Percentiles rank a stretch among this genome's conserved stretches.
phyloP scores from a whole-genome alignment of 2,113 vertebrate species.

The Taxidea taxus region DNA sequence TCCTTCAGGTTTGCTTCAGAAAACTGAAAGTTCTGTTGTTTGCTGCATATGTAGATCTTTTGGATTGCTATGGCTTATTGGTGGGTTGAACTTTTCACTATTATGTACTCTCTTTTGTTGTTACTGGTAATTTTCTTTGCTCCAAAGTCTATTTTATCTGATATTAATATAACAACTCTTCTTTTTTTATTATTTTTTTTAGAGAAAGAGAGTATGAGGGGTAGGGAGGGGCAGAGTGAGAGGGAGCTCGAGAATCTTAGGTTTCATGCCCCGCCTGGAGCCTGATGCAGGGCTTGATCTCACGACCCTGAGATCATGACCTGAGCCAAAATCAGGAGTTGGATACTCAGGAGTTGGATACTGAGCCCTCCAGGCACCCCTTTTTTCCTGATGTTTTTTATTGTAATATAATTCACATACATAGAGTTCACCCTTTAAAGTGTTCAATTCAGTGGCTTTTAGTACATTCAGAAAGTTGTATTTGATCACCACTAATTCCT shows the following conservation, averaged over 20 bases:
- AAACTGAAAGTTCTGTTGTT: not conserved
- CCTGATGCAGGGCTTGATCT: not conserved
- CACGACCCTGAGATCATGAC: not conserved
- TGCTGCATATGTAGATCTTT: not conserved
- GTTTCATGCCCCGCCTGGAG: not conserved
- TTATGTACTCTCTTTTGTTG: not conserved
- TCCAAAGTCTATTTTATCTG: constrained; percentile 22
- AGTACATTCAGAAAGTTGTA: not conserved
- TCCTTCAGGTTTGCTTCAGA: not conserved
- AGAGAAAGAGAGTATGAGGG: not conserved
- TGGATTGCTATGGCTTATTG: not conserved
- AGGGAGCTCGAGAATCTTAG: not conserved
- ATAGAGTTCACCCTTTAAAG: not conserved
- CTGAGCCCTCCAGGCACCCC: not conserved
- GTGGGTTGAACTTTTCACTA: not conserved
- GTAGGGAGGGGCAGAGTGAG: not conserved
- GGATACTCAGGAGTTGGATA: not conserved
- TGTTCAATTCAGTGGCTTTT: not conserved
- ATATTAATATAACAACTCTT: not conserved
- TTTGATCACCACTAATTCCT: not conserved
- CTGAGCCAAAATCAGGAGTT: not conserved
- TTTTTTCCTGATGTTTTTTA: not conserved
- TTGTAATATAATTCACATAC: not conserved
- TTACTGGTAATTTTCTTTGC: not conserved
- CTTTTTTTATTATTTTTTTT: not conserved